phyloP scores from a whole-genome alignment of 2,888 invertebrate genomes.

The Elmis aenea region DNA sequence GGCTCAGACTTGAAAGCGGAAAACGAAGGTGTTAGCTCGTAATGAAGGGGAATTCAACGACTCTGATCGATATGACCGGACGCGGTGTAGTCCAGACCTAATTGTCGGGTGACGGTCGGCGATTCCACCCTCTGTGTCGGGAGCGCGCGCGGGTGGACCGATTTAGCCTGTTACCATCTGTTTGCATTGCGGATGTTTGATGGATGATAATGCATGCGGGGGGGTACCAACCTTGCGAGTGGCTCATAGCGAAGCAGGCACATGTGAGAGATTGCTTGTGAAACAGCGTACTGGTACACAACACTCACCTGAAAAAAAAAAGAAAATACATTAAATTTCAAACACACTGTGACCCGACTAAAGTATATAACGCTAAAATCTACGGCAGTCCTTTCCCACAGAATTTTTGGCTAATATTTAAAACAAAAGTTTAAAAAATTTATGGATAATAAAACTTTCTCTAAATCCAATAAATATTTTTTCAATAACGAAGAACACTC shows the following conservation, averaged over 20 bases:
- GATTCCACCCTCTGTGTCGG: conserved; percentile 21
- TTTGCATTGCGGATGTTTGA: conserved; percentile 21
- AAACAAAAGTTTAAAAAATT: too few relatives aligned
- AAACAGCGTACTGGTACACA: conserved; percentile 31
- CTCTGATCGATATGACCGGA: conserved; percentile 24
- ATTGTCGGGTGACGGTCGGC: conserved; percentile 26
- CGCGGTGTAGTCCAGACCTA: conserved; percentile 20
- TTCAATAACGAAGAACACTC: too few relatives aligned
- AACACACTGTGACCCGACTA: too few relatives aligned
- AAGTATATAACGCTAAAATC: too few relatives aligned
- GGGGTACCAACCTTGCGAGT: conserved; percentile 43
- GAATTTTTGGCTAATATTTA: too few relatives aligned
- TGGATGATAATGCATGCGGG: conserved; percentile 10
- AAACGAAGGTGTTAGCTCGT: conserved; percentile 26
- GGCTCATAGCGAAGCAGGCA: conserved; percentile 41
- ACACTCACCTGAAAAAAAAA: conserved; percentile 42
- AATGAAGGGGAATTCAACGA: conserved; percentile 25
- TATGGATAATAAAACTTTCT: too few relatives aligned
- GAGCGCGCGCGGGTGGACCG: conserved; percentile 18
- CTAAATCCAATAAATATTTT: too few relatives aligned
- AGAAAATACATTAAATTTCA: too few relatives aligned
- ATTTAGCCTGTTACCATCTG: conserved; percentile 16
- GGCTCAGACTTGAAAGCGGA: conserved; percentile 22
- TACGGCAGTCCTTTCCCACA: too few relatives aligned
- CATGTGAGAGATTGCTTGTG: conserved; percentile 38